Evolutionary conservation across 2,797 vertebrate genomes (phyloP).

Genomic region (Myioborus melanocephalus): DNA sequence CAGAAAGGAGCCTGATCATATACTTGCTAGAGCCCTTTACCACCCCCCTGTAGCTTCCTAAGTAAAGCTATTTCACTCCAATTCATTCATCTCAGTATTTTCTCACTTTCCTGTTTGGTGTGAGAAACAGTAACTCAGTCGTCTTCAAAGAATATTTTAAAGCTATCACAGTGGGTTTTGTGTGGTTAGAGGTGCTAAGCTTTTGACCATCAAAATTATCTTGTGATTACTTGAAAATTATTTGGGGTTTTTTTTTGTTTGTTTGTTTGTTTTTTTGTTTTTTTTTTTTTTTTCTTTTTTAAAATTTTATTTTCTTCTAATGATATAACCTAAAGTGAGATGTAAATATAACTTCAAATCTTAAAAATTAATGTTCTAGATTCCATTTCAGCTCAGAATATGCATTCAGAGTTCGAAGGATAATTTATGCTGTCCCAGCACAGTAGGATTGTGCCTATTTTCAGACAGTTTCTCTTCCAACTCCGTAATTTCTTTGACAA

Average conservation of each 20-base stretch:
- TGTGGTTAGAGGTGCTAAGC: background rate
- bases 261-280: background rate
- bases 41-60: background rate
- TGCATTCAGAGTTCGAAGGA: background rate
- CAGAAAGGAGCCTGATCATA: background rate
- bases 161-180: background rate
- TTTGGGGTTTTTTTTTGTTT: background rate
- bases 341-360: background rate
- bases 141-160: background rate
- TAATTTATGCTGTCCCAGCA: background rate
- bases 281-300: background rate
- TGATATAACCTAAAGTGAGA: background rate
- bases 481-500: background rate
- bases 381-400: background rate
- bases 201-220: background rate
- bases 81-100: background rate
- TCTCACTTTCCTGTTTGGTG: background rate
- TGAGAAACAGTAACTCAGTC: background rate
- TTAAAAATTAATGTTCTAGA: background rate
- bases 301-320: background rate
- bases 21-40: background rate
- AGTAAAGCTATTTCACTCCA: background rate
- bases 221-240: background rate
- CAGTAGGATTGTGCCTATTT: background rate
- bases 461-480: background rate